Conservation (phyloP, 2,113 vertebrate genomes). For the Anser cygnoides region DNA sequence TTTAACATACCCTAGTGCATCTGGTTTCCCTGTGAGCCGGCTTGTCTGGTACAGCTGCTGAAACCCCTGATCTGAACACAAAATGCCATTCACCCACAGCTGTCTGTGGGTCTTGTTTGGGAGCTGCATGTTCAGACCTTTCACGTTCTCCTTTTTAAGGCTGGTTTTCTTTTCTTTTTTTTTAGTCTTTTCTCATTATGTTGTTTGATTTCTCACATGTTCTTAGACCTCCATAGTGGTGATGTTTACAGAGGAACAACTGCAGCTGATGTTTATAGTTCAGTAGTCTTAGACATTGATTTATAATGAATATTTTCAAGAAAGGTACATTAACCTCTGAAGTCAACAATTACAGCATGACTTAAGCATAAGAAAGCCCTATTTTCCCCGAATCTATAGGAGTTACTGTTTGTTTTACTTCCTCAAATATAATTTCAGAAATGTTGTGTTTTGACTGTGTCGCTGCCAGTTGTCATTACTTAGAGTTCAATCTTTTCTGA, state of each 20-base stretch:
- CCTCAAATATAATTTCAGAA: background rate
- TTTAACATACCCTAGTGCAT: background rate
- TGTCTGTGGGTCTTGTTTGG: background rate
- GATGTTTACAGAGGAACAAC: conserved; percentile 23
- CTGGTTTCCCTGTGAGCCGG: conserved; percentile 9
- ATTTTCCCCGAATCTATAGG: background rate
- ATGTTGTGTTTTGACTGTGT: background rate
- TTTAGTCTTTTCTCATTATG: background rate
- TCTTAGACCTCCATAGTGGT: conserved; percentile 18
- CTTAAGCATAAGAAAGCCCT: background rate
- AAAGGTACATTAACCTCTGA: conserved; percentile 1
- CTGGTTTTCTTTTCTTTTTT: background rate
- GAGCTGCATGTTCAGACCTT: background rate
- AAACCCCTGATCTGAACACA: background rate
- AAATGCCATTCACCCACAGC: background rate
- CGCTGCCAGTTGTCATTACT: background rate
- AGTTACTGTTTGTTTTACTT: background rate
- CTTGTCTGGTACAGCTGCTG: conserved; percentile 25
- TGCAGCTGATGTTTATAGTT: conserved; percentile 17
- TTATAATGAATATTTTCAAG: background rate
- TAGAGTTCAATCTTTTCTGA: background rate
- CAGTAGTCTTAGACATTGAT: background rate
- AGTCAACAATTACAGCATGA: background rate
- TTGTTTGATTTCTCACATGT: conserved; percentile 28
- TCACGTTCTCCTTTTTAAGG: background rate